phyloP scores from a whole-genome alignment of 2,113 vertebrate genomes.

The Halcyon malimbica region DNA sequence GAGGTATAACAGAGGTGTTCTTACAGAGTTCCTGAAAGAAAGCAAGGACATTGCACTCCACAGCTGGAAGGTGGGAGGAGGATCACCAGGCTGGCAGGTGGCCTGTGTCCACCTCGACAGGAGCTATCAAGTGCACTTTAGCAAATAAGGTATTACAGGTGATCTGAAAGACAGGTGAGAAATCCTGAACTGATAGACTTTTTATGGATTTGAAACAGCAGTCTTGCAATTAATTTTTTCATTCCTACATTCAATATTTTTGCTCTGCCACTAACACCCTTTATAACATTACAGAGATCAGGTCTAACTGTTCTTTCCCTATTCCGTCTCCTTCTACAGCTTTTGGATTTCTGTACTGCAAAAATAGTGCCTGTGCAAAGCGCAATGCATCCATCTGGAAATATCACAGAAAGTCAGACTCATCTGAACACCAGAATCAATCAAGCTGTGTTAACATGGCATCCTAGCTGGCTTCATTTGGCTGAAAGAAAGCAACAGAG shows the following conservation, averaged over 20 bases:
- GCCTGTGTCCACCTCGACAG: background rate
- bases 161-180: background rate
- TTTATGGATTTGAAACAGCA: background rate
- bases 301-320: background rate
- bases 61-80: background rate
- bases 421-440: background rate
- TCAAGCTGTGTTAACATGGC: background rate
- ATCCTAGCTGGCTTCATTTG: background rate
- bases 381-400: background rate
- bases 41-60: background rate
- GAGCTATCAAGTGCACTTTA: rapidly evolving
- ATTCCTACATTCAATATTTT: background rate
- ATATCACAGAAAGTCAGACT: background rate
- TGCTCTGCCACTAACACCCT: background rate
- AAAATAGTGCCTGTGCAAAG: background rate
- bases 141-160: background rate
- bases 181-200: background rate
- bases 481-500: background rate
- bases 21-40: background rate
- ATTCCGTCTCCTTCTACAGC: background rate
- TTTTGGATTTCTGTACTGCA: background rate
- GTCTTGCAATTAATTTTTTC: background rate
- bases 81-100: background rate
- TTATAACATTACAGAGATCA: background rate
- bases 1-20: background rate